A percentile compares a stretch with the other conserved stretches of the same genome.
Conservation (phyloP, 2,888 invertebrate genomes). For the Sinotaia quadrata region DNA sequence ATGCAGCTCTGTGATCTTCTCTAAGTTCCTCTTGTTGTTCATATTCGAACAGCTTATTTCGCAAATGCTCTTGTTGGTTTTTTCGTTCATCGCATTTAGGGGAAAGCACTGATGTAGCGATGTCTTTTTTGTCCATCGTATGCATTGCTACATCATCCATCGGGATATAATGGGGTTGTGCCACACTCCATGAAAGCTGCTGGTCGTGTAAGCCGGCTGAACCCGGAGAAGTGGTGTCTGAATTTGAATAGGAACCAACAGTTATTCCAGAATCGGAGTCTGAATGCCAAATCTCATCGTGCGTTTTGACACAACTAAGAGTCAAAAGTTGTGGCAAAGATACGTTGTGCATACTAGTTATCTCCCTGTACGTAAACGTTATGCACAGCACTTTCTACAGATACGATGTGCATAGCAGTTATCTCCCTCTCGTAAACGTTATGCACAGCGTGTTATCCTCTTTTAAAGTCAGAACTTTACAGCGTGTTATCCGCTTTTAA, state of each 20-base stretch:
- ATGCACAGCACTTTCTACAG: too few relatives aligned
- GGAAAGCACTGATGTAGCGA: constrained; percentile 50
- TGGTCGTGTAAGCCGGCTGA: background rate
- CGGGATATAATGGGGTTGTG: constrained; percentile 27
- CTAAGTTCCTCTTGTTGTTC: constrained; percentile 32
- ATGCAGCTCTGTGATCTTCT: background rate
- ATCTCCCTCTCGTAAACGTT: too few relatives aligned
- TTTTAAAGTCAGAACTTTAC: too few relatives aligned
- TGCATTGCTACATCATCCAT: constrained; percentile 30
- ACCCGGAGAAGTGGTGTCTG: constrained; percentile 17
- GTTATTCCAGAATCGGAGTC: constrained; percentile 34
- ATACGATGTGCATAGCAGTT: too few relatives aligned
- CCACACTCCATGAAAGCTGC: constrained; percentile 31
- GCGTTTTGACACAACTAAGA: constrained; percentile 49
- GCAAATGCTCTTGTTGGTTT: constrained; percentile 48
- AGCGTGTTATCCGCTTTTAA: too few relatives aligned
- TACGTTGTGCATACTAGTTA: constrained; percentile 35
- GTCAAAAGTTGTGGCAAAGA: constrained; percentile 50
- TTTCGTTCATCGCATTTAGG: constrained; percentile 51
- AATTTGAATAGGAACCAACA: constrained; percentile 16
- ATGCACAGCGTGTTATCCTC: too few relatives aligned
- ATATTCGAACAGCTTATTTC: constrained; percentile 47
- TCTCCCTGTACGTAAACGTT: too few relatives aligned
- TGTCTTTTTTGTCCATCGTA: constrained; percentile 11
- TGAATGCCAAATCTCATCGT: constrained; percentile 51